Base-by-base conservation (phyloP, 1,140 invertebrate genomes). In the Apis dorsata region DNA sequence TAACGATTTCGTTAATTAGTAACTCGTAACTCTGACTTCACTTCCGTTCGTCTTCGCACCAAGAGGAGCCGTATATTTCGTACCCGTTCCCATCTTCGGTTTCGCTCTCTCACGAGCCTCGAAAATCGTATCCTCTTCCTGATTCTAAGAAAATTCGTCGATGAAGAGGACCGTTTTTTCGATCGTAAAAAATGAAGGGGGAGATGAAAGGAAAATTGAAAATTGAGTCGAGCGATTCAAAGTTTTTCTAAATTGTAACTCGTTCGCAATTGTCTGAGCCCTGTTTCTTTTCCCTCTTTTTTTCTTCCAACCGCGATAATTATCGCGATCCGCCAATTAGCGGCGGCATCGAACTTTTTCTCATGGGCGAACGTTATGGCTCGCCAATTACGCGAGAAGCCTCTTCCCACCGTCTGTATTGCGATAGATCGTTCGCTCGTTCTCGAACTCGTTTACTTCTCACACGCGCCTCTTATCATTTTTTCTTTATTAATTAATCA, bases 1-100 rank as follows among this genome's bases (percentile, higher is more conserved):
- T 87, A 75, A 81, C 34, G 34, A 75, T 82, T 87, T 77, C 74
- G 68, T 84, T 87, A 87, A 87, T 87, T 87, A 87, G 28, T 44
- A 44, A n/a, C n/a, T 84, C 65, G 75, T 66, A 66, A 86, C 66
- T 77, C 69, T 65, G 80, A 68, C 57, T 82, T 82, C 80, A 68
- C 57, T 82, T 82, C 80, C 80, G 80, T n/a, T 77, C 65, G 57
- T 60, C 17, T 7, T 12, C 34, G 55, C 73, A 51, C 15, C 12
- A 13, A 12, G 24, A 13, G 19, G 15, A 65, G 78, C 21, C 57
- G 44, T 57, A 68, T 74, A 53, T n/a, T n/a, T 59, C 19, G 12
- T 53, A 65, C 71, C 57, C 21, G 79, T 74, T 81, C 74, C 76
- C 68, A 81, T 17, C n/a, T 0, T 1, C 21, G 28, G 1, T 8